phyloP scores from a whole-genome alignment of 35 echinoderm and acorn worm species.

The Anneissia japonica region DNA sequence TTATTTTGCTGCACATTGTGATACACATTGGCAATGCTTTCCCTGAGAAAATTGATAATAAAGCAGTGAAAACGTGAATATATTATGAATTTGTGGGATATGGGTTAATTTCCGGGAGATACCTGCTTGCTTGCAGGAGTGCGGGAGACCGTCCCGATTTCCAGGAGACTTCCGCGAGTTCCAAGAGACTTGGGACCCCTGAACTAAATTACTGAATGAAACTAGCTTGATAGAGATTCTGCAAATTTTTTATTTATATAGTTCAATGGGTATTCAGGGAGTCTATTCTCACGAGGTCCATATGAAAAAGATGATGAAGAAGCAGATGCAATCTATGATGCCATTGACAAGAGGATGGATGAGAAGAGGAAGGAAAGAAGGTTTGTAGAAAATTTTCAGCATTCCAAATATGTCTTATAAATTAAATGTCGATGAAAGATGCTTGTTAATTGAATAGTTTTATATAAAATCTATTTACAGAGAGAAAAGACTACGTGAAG shows the following conservation, averaged over 20 bases:
- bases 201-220: background rate
- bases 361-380: conserved; percentile 99
- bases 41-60: too few relatives aligned
- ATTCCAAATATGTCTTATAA: background rate
- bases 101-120: too few relatives aligned
- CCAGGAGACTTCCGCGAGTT: too few relatives aligned
- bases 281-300: conserved; percentile 65
- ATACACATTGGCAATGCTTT: too few relatives aligned
- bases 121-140: too few relatives aligned
- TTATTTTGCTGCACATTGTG: too few relatives aligned
- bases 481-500: conserved; percentile 80
- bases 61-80: too few relatives aligned
- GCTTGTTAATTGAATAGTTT: background rate
- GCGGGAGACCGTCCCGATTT: too few relatives aligned
- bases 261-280: conserved; percentile 74
- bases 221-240: background rate
- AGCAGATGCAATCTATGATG: conserved; percentile 95
- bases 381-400: conserved; percentile 5
- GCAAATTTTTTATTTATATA: background rate
- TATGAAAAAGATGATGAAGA: conserved; percentile 99
- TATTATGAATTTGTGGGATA: too few relatives aligned
- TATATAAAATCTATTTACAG: conserved; percentile 24
- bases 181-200: too few relatives aligned
- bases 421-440: background rate
- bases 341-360: conserved; percentile 98